A percentile compares a stretch with the other conserved stretches of the same genome.
These are phyloP conservation scores for Pogonus chalceus DNA, from an alignment of 1,140 invertebrate genomes.

Conservation along the genomic window DNA sequence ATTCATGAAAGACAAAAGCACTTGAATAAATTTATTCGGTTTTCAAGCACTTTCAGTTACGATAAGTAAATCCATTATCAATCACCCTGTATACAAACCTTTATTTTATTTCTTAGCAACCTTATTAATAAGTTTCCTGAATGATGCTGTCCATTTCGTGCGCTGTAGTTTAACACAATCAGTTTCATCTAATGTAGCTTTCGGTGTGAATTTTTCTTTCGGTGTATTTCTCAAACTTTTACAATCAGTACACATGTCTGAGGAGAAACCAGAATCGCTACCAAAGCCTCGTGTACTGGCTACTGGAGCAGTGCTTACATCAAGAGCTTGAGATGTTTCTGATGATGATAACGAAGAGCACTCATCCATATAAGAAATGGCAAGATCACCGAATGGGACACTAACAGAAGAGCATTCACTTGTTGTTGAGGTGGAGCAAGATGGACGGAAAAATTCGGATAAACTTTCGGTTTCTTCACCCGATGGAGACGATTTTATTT, in stretches of 20 bases:
- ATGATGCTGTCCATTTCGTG: conserved; percentile 34
- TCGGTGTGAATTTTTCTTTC: conserved; percentile 31
- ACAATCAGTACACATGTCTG: conserved; percentile 30
- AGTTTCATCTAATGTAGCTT: conserved; percentile 27
- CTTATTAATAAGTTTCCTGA: conserved; percentile 30
- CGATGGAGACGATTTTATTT: conserved; percentile 40
- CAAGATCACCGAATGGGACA: conserved; percentile 30
- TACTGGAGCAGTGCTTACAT: neutral
- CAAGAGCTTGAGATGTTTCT: neutral
- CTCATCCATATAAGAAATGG: conserved; percentile 34
- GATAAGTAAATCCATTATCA: neutral
- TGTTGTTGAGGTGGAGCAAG: conserved; percentile 16
- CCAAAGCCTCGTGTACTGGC: conserved; percentile 23
- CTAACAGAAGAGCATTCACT: conserved; percentile 33
- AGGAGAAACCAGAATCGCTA: conserved; percentile 35
- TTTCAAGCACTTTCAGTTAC: no score
- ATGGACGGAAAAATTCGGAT: conserved; percentile 32
- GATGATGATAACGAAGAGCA: conserved; percentile 24
- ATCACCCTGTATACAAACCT: neutral
- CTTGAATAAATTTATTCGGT: neutral
- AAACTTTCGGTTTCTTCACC: conserved; percentile 29
- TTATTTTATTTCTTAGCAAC: conserved; percentile 25
- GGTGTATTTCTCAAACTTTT: conserved; percentile 32
- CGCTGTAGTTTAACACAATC: conserved; percentile 32
- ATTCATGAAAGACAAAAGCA: neutral